Conservation (phyloP, 2,113 vertebrate species). For the Agelaius tricolor region DNA sequence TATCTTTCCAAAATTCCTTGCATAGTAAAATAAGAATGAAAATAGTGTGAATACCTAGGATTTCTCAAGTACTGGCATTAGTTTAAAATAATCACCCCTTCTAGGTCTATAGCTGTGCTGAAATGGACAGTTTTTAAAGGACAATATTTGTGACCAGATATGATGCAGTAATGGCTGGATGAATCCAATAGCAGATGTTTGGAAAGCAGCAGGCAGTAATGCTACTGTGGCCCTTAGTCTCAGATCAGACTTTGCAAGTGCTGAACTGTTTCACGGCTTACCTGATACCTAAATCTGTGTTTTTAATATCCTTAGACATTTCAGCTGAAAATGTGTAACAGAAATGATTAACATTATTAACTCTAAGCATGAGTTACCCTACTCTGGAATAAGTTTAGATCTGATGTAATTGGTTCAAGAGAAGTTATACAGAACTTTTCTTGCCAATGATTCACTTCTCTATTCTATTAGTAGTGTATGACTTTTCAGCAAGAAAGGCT, state of each 20-base stretch:
- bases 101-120: neutral
- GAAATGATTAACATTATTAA: neutral
- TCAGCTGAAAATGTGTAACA: neutral
- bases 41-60: neutral
- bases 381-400: neutral
- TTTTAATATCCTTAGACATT: neutral
- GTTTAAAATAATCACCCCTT: neutral
- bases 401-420: neutral
- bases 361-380: neutral
- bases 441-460: neutral
- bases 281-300: neutral
- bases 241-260: neutral
- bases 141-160: neutral
- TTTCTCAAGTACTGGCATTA: neutral
- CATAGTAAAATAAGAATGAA: neutral
- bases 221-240: neutral
- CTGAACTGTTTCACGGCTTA: neutral
- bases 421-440: neutral
- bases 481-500: neutral
- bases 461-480: neutral
- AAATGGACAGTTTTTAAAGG: neutral
- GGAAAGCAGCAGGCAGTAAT: neutral
- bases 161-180: neutral
- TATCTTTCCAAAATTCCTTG: neutral
- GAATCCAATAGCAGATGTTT: neutral